Evolutionary conservation across 1,140 invertebrate genomes (phyloP).

Genomic region (Anoplolepis gracilipes): DNA sequence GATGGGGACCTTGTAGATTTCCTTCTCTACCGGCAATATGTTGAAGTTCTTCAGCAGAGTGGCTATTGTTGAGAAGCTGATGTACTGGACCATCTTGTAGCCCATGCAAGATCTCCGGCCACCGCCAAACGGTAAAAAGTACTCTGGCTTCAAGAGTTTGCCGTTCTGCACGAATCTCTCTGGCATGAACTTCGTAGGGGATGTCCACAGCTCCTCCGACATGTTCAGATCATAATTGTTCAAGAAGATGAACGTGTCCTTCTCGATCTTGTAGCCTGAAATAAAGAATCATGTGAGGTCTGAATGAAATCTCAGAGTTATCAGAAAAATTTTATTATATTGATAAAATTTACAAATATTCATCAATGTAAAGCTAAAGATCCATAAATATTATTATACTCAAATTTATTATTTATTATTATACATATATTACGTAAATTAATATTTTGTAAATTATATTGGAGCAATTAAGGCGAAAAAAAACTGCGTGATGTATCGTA

Average conservation of each 20-base stretch:
- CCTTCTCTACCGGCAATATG: constrained; percentile 86
- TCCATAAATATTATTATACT: background rate
- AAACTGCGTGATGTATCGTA: constrained; percentile 83
- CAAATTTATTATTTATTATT: too few species aligned
- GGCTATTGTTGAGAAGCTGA: constrained; percentile 91
- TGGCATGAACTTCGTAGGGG: constrained; percentile 86
- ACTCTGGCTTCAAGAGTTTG: constrained; percentile 85
- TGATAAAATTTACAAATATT: background rate
- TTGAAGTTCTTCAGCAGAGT: constrained; percentile 92
- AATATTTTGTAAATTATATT: too few species aligned
- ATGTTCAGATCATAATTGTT: constrained; percentile 95
- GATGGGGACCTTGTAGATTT: constrained; percentile 86
- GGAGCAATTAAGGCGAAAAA: too few species aligned
- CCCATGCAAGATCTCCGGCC: constrained; percentile 95
- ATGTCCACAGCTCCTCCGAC: constrained; percentile 90
- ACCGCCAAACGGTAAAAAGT: constrained; percentile 95
- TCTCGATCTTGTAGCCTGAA: constrained; percentile 89
- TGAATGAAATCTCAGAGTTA: background rate
- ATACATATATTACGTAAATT: too few species aligned
- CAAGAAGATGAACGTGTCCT: constrained; percentile 94
- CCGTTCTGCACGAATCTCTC: constrained; percentile 90
- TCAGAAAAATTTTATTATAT: background rate
- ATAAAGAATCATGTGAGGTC: constrained; percentile 24
- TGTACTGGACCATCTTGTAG: constrained; percentile 92
- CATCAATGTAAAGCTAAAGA: background rate